These are phyloP conservation scores for Leptothorax acervorum DNA, from an alignment of 2,888 invertebrate species.

Conservation along the genomic window DNA sequence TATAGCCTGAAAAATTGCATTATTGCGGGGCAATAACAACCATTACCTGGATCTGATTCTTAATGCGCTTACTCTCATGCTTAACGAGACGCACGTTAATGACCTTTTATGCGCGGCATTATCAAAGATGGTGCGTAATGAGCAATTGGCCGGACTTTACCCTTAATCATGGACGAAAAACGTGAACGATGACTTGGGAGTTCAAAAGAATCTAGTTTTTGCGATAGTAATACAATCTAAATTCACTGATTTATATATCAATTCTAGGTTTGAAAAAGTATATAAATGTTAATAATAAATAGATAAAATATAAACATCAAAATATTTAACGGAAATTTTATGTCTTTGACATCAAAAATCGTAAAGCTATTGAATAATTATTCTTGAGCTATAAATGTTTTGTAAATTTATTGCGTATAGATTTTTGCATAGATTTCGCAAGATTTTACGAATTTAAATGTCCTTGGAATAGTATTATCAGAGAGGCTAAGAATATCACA, in stretches of 20 bases:
- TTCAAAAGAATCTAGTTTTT: neutral
- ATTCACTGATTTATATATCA: neutral
- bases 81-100: slow-evolving; percentile 67
- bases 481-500: neutral
- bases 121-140: slow-evolving; percentile 55
- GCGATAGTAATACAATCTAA: neutral
- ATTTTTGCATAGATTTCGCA: neutral
- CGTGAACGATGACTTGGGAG: neutral
- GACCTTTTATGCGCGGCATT: slow-evolving; percentile 59
- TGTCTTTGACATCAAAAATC: neutral
- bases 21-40: slow-evolving; percentile 48
- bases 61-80: slow-evolving; percentile 25
- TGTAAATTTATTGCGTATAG: neutral
- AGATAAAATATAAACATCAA: neutral
- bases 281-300: neutral
- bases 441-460: neutral
- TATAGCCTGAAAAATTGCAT: slow-evolving; percentile 40
- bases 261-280: neutral
- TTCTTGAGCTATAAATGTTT: neutral
- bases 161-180: slow-evolving; percentile 18
- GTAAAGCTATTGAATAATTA: neutral
- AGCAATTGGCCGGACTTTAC: slow-evolving; percentile 50
- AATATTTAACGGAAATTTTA: neutral
- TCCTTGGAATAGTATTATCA: neutral
- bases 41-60: slow-evolving; percentile 58